These are phyloP conservation scores for Nemoura dubitans DNA, from an alignment of 2,888 invertebrate species.

Conservation along the genomic window DNA sequence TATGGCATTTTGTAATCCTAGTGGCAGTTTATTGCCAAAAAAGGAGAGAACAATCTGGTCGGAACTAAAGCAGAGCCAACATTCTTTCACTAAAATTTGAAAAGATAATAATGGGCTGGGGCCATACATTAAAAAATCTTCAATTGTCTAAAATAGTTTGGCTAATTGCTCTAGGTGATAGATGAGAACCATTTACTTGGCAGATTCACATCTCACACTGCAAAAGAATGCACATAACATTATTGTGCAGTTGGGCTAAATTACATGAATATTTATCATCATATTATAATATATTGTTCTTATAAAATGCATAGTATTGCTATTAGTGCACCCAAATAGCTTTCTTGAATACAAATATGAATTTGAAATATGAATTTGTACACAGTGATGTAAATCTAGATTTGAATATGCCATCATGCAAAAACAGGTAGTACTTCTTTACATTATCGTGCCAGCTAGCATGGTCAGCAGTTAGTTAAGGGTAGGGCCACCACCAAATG, in stretches of 20 bases:
- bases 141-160: background rate
- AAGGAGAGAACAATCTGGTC: background rate
- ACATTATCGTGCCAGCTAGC: background rate
- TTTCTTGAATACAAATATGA: background rate
- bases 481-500: conserved; percentile 7
- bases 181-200: background rate
- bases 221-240: conserved; percentile 27
- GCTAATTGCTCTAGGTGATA: conserved; percentile 7
- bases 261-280: background rate
- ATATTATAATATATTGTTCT: background rate
- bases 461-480: background rate
- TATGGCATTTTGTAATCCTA: background rate
- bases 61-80: background rate
- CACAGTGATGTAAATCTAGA: background rate
- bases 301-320: background rate
- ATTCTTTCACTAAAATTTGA: background rate
- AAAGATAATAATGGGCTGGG: background rate
- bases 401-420: background rate
- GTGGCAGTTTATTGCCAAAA: too few relatives aligned
- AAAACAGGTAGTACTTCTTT: background rate
- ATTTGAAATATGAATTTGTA: background rate
- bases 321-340: background rate
- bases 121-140: background rate
- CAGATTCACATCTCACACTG: conserved; percentile 34
- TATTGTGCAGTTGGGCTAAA: conserved; percentile 3